Evolutionary conservation across 2,113 vertebrate species (phyloP).

Genomic region (Psettodes erumei): DNA sequence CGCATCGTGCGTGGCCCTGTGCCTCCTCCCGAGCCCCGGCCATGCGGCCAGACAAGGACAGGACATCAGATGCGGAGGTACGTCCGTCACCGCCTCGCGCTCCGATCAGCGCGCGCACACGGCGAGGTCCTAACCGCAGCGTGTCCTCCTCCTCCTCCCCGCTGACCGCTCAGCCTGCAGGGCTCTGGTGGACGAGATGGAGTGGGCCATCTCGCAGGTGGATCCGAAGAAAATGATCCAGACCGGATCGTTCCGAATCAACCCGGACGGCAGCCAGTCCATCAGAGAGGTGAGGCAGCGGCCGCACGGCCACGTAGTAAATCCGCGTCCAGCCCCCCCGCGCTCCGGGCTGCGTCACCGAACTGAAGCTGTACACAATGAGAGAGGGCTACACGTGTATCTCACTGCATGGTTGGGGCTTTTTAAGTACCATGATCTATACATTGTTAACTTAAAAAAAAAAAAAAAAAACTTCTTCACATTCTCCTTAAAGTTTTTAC

Average conservation of each 20-base stretch:
- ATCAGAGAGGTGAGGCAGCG: constrained; percentile 88
- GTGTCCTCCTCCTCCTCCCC: background rate
- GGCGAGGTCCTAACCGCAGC: background rate
- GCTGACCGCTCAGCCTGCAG: constrained; percentile 94
- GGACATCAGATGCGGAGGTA: constrained; percentile 85
- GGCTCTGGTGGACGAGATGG: constrained; percentile 95
- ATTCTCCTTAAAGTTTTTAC: no score
- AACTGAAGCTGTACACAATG: background rate
- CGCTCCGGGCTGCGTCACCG: background rate
- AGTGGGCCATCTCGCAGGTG: constrained; percentile 93
- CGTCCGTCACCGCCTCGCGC: background rate
- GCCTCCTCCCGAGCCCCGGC: constrained; percentile 54
- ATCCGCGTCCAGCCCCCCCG: background rate
- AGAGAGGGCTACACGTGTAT: background rate
- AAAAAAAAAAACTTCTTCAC: no score
- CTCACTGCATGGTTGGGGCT: background rate
- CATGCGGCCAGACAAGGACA: constrained; percentile 79
- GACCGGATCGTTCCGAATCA: constrained; percentile 95
- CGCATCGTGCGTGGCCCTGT: constrained; percentile 57
- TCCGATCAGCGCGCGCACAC: background rate
- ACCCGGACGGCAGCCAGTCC: constrained; percentile 95
- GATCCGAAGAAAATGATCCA: constrained; percentile 96
- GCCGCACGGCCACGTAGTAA: constrained; percentile 19
- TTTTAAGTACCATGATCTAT: no score
- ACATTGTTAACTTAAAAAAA: no score